Percentiles rank a stretch among this genome's conserved stretches.
phyloP scores from a whole-genome alignment of 2,113 vertebrate genomes.

The Anguilla japonica region DNA sequence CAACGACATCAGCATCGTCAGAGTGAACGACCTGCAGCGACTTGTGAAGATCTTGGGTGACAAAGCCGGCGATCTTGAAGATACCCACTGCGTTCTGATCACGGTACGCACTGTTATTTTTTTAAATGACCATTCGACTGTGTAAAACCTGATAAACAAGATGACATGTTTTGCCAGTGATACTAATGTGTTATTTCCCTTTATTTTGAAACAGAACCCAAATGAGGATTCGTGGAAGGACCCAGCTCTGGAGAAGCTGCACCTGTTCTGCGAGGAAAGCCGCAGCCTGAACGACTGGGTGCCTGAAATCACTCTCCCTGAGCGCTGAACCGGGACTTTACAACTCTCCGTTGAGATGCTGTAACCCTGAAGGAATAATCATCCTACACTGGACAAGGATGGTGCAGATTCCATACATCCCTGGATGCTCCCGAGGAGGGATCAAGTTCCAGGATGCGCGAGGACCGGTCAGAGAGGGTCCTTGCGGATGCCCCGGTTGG shows the following conservation, averaged over 20 bases:
- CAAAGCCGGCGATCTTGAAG: conserved; percentile 60
- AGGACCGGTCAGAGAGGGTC: conserved; percentile 53
- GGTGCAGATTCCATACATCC: conserved; percentile 61
- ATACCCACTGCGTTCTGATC: conserved; percentile 75
- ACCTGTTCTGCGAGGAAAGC: conserved; percentile 76
- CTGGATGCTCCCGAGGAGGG: conserved; percentile 73
- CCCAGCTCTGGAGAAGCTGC: conserved; percentile 74
- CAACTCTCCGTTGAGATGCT: conserved; percentile 52
- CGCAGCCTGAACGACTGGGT: conserved; percentile 72
- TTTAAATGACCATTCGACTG: not conserved
- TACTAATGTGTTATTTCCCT: not conserved
- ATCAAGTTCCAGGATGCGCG: conserved; percentile 63
- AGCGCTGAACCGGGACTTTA: conserved; percentile 60
- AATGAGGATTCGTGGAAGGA: conserved; percentile 72
- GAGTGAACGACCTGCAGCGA: conserved; percentile 68
- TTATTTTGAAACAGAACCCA: conserved; percentile 59
- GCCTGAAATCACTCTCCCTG: conserved; percentile 71
- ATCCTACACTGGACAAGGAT: conserved; percentile 57
- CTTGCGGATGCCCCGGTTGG: conserved; percentile 58
- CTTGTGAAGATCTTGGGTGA: conserved; percentile 64
- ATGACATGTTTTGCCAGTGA: not conserved
- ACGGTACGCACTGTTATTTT: conserved; percentile 57
- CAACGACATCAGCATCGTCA: conserved; percentile 70
- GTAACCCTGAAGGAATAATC: conserved; percentile 61
- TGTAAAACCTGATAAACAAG: not conserved